Base-by-base conservation (phyloP, 2,888 invertebrate genomes). In the Hirudinaria manillensis region DNA sequence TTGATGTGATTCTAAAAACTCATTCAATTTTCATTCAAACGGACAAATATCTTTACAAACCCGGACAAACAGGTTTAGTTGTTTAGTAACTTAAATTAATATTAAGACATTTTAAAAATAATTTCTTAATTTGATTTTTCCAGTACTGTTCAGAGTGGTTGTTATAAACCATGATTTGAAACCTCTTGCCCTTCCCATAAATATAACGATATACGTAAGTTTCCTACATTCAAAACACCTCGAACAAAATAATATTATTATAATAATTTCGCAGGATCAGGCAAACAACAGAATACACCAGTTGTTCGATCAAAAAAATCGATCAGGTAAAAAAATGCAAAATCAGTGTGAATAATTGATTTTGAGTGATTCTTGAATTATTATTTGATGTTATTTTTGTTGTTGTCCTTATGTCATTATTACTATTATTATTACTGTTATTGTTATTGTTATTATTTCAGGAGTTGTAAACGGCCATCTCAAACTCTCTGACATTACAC, bases 11-110 rank as follows among this genome's bases (percentile, higher is more conserved):
- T 72, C 73, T 78, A 72, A 83, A 83, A 76, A 80, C 80, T 70
- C 79, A 80, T 71, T 83, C 83, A 0, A 76, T 83, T 68, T 82
- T 82, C 70, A 80, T 83, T 21, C 83, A 83, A 77, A 82, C 82
- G 0, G 82, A 82, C 79, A 82, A 82, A 75, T 81, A 80, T 10
- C 79, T 81, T 13, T 82, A 83, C 79, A 83, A 83, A 77, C 83
- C 82, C 29, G 81, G 83, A 29, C 82, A 83, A 75, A 82, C 80
- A 79, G 82, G 83, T 83, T 7, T 66, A n/a, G 24, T 19, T n/a
- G 24, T 61, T 56, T 4, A 56, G n/a, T 1, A 3, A 27, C 10
- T 7, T 7, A 68, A n/a, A 34, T 34, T 68, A 32, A n/a, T 68
- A 32, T 68, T 68, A 29, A 1, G 36, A 10, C 13, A 29, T 21